Percentiles rank a stretch among this genome's conserved stretches.
Evolutionary conservation across 2,797 vertebrate species (phyloP).

Genomic region (Hemibagrus guttatus): DNA sequence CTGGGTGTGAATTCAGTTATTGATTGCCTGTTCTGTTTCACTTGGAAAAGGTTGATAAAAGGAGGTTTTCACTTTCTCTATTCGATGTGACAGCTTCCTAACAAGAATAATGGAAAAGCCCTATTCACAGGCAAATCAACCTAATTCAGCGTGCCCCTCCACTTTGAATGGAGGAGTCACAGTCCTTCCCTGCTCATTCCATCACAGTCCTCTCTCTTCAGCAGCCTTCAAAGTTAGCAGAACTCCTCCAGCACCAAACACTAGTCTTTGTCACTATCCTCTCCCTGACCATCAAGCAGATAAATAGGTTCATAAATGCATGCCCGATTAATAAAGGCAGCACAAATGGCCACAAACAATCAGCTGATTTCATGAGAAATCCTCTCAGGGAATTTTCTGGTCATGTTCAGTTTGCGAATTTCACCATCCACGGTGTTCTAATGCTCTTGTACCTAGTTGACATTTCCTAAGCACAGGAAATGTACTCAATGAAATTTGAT

Average conservation of each 20-base stretch:
- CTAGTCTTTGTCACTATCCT: slow-evolving; percentile 83
- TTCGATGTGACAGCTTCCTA: slow-evolving; percentile 99
- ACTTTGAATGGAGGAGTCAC: slow-evolving; percentile 91
- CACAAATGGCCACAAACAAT: slow-evolving; percentile 65
- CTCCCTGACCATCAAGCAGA: slow-evolving; percentile 68
- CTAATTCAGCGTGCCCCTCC: slow-evolving; percentile 99
- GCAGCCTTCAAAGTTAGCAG: slow-evolving; percentile 88
- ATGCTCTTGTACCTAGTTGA: slow-evolving; percentile 41
- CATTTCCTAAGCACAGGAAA: slow-evolving; percentile 49
- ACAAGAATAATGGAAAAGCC: slow-evolving; percentile 98
- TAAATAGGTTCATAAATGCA: slow-evolving; percentile 75
- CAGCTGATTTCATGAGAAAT: slow-evolving; percentile 66
- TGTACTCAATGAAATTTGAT: slow-evolving; percentile 49
- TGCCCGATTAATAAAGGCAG: slow-evolving; percentile 64
- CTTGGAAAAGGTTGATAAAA: slow-evolving; percentile 98
- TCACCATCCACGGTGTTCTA: slow-evolving; percentile 39
- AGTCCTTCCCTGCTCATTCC: slow-evolving; percentile 94
- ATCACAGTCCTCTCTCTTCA: slow-evolving; percentile 89
- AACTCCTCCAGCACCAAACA: slow-evolving; percentile 86
- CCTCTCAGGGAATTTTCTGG: slow-evolving; percentile 32
- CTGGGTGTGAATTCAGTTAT: slow-evolving; percentile 90
- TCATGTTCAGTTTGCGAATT: slow-evolving; percentile 14
- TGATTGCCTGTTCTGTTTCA: slow-evolving; percentile 93
- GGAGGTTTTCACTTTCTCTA: slow-evolving; percentile 98
- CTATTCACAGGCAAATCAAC: slow-evolving; percentile 99